A percentile compares a stretch with the other conserved stretches of the same genome.
phyloP scores from a whole-genome alignment of 2,797 vertebrate species.

The Bryconaethiops microstoma region DNA sequence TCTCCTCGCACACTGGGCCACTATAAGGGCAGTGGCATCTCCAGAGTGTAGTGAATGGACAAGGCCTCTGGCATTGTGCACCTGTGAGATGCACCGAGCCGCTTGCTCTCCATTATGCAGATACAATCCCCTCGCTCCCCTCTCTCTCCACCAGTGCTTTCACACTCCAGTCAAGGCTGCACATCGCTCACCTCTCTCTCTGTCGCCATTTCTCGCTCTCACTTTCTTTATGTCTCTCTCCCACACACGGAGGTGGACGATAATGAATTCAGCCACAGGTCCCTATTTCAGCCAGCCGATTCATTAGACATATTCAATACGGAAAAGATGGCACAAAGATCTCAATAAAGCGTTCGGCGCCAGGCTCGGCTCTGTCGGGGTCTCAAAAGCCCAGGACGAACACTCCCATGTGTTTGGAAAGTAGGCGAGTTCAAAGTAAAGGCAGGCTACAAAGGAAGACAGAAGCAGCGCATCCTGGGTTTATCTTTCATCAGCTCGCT shows the following conservation, averaged over 20 bases:
- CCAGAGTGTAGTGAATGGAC: neutral
- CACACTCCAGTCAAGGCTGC: constrained; percentile 7
- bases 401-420: constrained; percentile 25
- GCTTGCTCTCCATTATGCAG: neutral
- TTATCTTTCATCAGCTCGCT: constrained; percentile 64
- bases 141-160: neutral
- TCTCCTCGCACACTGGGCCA: neutral
- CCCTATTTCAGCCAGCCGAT: constrained; percentile 41
- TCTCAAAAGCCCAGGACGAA: constrained; percentile 4
- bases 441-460: neutral
- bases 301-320: constrained; percentile 51
- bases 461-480: constrained; percentile 2
- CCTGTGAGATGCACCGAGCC: neutral
- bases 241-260: constrained; percentile 41
- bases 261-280: constrained; percentile 39
- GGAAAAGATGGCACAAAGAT: constrained; percentile 42
- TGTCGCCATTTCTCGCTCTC: neutral
- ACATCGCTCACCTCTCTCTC: neutral
- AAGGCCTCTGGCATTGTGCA: constrained; percentile 1
- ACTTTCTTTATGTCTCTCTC: constrained; percentile 22
- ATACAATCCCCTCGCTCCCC: constrained; percentile 58
- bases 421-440: constrained; percentile 6
- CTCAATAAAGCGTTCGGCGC: constrained; percentile 54
- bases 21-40: neutral
- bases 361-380: constrained; percentile 40